Evolutionary conservation across 2,113 vertebrate genomes (phyloP).

Genomic region (Saguinus imperator): DNA sequence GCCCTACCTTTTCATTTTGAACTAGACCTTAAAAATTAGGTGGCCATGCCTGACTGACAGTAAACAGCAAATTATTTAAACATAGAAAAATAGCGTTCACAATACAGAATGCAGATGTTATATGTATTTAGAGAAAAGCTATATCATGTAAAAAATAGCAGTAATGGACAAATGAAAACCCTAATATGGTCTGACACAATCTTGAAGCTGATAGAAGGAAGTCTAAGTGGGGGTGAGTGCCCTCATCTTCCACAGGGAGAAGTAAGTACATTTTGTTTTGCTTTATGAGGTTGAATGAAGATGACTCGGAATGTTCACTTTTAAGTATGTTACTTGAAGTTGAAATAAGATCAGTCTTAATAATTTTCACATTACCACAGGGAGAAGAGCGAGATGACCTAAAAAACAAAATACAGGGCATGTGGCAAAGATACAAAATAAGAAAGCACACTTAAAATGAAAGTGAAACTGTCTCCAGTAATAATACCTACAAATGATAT

Average conservation of each 20-base stretch:
- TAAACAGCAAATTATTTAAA: not conserved
- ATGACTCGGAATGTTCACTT: not conserved
- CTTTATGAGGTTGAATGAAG: not conserved
- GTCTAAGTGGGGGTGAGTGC: not conserved
- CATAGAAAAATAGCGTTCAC: not conserved
- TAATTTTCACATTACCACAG: not conserved
- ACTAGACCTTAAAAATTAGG: not conserved
- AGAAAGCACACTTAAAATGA: not conserved
- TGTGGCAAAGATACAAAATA: not conserved
- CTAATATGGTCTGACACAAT: not conserved
- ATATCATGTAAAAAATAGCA: not conserved
- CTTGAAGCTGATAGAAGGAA: not conserved
- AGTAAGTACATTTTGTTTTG: constrained; percentile 1
- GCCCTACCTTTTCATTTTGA: not conserved
- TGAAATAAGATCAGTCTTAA: not conserved
- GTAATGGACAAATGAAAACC: not conserved
- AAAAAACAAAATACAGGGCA: not conserved
- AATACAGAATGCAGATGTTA: not conserved
- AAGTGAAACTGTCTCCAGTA: not conserved
- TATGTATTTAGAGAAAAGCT: not conserved
- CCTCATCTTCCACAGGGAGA: not conserved
- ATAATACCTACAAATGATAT: not conserved
- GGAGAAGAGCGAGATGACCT: not conserved
- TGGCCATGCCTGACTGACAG: not conserved
- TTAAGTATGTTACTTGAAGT: not conserved